Percentiles rank a stretch among this genome's conserved stretches.
These are phyloP conservation scores for Paratrypauchen microcephalus DNA, from an alignment of 2,797 vertebrate species.

Conservation along the genomic window DNA sequence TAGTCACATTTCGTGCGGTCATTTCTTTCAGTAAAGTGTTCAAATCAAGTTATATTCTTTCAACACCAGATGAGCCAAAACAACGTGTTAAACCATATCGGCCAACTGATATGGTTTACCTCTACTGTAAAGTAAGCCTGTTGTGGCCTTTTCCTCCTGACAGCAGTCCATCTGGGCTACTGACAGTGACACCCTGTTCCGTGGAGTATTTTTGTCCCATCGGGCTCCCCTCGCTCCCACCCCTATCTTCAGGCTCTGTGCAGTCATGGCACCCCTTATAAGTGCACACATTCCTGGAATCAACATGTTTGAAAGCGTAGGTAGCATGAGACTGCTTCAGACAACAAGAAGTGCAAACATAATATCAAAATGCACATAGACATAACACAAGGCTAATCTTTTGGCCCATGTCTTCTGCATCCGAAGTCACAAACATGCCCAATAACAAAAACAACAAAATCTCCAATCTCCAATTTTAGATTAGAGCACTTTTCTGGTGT, in stretches of 20 bases:
- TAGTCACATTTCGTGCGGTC: no score
- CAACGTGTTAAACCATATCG: no score
- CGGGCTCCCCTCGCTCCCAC: constrained; percentile 13
- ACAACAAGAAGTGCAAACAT: constrained; percentile 20
- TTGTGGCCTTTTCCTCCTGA: constrained; percentile 46
- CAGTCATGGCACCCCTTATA: constrained; percentile 61
- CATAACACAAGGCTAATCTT: neutral
- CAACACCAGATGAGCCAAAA: no score
- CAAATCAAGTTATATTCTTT: no score
- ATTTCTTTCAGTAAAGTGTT: no score
- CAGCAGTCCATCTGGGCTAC: constrained; percentile 39
- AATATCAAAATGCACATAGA: neutral
- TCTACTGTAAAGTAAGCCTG: constrained; percentile 22
- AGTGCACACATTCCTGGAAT: constrained; percentile 63
- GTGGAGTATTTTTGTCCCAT: constrained; percentile 71
- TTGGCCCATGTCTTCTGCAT: neutral
- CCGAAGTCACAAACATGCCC: neutral
- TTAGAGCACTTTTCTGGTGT: neutral
- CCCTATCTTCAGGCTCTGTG: constrained; percentile 21
- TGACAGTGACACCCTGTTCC: constrained; percentile 43
- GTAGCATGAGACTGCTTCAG: constrained; percentile 17
- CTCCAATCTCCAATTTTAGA: neutral
- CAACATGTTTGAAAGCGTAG: constrained; percentile 16
- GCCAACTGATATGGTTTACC: no score
- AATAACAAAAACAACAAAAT: neutral